Conservation (phyloP, 2,113 vertebrate genomes). For the Tor tambroides region DNA sequence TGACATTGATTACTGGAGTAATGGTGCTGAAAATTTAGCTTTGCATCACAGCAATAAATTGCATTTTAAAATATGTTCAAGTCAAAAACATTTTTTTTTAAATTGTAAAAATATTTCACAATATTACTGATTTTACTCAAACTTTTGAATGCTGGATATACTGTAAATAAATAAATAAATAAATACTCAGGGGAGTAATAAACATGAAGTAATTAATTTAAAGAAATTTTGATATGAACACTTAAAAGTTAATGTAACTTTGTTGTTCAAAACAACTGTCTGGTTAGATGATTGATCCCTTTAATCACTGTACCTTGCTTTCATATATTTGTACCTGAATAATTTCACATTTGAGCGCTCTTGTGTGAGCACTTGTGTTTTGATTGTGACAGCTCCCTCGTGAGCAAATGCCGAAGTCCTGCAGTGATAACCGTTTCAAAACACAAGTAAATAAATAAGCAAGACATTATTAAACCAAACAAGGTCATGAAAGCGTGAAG, state of each 20-base stretch:
- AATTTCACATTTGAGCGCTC: constrained; percentile 4
- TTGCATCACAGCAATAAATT: too few relatives aligned
- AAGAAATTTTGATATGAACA: too few relatives aligned
- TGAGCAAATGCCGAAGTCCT: not conserved
- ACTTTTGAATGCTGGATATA: too few relatives aligned
- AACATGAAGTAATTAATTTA: too few relatives aligned
- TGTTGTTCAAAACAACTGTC: not conserved
- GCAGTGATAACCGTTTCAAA: not conserved
- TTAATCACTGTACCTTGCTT: not conserved
- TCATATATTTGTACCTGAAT: constrained; percentile 16
- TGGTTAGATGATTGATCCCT: not conserved
- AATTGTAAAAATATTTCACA: too few relatives aligned
- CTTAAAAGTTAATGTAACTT: not conserved
- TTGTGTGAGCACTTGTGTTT: constrained; percentile 3
- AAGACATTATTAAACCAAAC: constrained; percentile 23
- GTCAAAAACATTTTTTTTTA: too few relatives aligned
- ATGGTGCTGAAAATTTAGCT: too few relatives aligned
- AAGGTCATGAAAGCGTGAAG: constrained; percentile 16
- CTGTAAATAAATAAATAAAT: too few relatives aligned
- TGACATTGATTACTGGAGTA: too few relatives aligned
- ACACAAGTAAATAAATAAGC: constrained; percentile 27
- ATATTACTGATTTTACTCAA: too few relatives aligned
- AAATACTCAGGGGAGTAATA: too few relatives aligned
- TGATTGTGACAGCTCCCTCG: constrained; percentile 7
- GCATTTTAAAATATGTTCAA: too few relatives aligned